Base-by-base conservation (phyloP, 92 coral and sea anemone species). In the Palythoa grandis region DNA sequence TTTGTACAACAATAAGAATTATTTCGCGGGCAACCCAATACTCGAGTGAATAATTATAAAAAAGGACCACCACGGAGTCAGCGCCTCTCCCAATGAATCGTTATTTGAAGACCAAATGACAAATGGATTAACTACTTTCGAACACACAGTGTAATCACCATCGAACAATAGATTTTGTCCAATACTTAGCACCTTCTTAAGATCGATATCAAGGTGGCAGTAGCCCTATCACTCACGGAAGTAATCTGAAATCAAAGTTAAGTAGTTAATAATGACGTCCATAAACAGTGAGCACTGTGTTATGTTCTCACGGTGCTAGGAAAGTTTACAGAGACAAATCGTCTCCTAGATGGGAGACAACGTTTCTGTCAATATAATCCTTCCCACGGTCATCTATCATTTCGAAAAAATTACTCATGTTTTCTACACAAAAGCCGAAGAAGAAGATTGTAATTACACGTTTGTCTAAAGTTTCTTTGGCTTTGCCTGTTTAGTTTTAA, bases 251-350 rank as follows among this genome's bases (percentile, higher is more conserved):
- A 48, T 67, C 43, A 80, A 80, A 19, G 15, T 47, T 67, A 80
- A 80, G 61, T 14, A 65, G 74, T 66, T 22, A 80, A 48, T 60
- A 47, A 24, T 80, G 43, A 65, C 82, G 15, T 53, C 4, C 11
- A 76, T 54, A 4, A 29, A 24, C 12, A 66, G 9, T 80, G 25
- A 29, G 35, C 35, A 22, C 73, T 22, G 60, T 65, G 7, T 22
- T 47, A 40, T 23, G 74, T 80, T 80, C 85, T 67, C 85, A 80
- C 85, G 85, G 85, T 80, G 60, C 85, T 80, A 40, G 47, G 85
- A 65, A 40, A 69, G 58, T 80, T 66, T 80, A 80, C 82, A n/a
- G 82, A 76, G 85, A 80, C 85, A 43, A 80, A 15, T 50, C 22
- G 85, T 66, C 85, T 60, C 85, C 85, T 61, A 24, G 63, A 39